These are phyloP conservation scores for Ambastaia sidthimunki DNA, from an alignment of 2,797 vertebrate species.

Conservation along the genomic window DNA sequence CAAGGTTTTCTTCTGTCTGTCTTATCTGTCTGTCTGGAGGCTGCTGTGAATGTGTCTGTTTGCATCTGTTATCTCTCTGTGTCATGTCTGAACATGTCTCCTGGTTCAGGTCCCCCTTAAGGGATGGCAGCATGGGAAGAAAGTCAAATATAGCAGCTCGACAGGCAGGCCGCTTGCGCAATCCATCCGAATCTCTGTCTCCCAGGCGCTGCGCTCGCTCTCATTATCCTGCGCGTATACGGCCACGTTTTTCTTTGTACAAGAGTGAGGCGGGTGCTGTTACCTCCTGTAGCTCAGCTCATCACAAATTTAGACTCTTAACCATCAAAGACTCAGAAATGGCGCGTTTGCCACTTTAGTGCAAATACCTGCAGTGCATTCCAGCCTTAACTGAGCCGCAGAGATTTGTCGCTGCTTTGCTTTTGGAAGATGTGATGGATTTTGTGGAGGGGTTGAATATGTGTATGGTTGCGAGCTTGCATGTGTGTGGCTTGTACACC, in stretches of 20 bases:
- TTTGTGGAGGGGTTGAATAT: slow-evolving; percentile 6
- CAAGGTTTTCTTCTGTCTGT: slow-evolving; percentile 19
- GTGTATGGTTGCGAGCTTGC: neutral
- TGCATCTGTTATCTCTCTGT: slow-evolving; percentile 20
- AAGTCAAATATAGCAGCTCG: slow-evolving; percentile 70
- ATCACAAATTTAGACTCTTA: slow-evolving; percentile 71
- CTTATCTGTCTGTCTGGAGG: slow-evolving; percentile 7
- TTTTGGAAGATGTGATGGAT: slow-evolving; percentile 12
- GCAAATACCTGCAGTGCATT: neutral
- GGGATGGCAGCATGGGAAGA: slow-evolving; percentile 55
- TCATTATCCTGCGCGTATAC: slow-evolving; percentile 63
- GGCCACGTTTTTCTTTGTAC: slow-evolving; percentile 43
- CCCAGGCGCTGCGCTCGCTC: slow-evolving; percentile 56
- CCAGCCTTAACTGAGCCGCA: neutral
- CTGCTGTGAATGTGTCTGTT: slow-evolving; percentile 9
- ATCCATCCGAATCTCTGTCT: slow-evolving; percentile 65
- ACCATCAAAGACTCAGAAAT: slow-evolving; percentile 51
- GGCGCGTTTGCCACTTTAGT: slow-evolving; percentile 1
- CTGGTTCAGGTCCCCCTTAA: slow-evolving; percentile 64
- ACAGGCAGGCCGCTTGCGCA: slow-evolving; percentile 63
- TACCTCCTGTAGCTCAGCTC: slow-evolving; percentile 61
- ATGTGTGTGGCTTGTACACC: neutral
- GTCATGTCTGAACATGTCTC: slow-evolving; percentile 55
- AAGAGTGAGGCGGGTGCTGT: slow-evolving; percentile 27
- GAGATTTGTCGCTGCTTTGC: neutral